Conservation (phyloP, 2,797 vertebrate genomes). For the Poecilia picta region DNA sequence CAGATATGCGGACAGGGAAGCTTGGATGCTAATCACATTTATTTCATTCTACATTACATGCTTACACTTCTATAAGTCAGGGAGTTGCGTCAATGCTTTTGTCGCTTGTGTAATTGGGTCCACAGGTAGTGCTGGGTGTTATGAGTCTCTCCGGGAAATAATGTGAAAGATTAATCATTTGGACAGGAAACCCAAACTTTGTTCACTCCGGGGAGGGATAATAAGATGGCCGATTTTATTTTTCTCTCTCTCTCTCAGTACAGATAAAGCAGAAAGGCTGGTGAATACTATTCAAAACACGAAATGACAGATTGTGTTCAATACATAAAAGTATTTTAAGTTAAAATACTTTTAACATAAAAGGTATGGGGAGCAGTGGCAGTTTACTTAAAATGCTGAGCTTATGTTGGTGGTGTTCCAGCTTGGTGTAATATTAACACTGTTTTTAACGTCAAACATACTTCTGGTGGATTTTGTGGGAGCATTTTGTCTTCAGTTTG, state of each 20-base stretch:
- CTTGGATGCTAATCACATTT: constrained; percentile 16
- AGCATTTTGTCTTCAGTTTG: constrained; percentile 20
- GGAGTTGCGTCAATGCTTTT: constrained; percentile 61
- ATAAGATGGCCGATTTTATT: constrained; percentile 35
- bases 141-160: constrained; percentile 60
- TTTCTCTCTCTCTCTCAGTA: constrained; percentile 13
- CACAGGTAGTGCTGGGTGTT: constrained; percentile 67
- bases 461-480: neutral
- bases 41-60: constrained; percentile 30
- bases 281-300: constrained; percentile 18
- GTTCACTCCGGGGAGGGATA: constrained; percentile 53
- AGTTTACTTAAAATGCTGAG: constrained; percentile 2
- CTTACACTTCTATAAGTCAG: constrained; percentile 59
- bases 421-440: constrained; percentile 37
- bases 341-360: constrained; percentile 6
- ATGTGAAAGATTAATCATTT: constrained; percentile 77
- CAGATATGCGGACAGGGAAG: neutral
- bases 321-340: neutral
- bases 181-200: constrained; percentile 70
- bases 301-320: neutral
- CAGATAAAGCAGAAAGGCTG: constrained; percentile 30
- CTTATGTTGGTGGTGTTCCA: constrained; percentile 13
- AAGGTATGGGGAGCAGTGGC: neutral
- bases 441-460: constrained; percentile 1
- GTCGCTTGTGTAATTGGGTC: constrained; percentile 76